Evolutionary conservation across 2,797 vertebrate species (phyloP).

Genomic region (Gouania willdenowi): DNA sequence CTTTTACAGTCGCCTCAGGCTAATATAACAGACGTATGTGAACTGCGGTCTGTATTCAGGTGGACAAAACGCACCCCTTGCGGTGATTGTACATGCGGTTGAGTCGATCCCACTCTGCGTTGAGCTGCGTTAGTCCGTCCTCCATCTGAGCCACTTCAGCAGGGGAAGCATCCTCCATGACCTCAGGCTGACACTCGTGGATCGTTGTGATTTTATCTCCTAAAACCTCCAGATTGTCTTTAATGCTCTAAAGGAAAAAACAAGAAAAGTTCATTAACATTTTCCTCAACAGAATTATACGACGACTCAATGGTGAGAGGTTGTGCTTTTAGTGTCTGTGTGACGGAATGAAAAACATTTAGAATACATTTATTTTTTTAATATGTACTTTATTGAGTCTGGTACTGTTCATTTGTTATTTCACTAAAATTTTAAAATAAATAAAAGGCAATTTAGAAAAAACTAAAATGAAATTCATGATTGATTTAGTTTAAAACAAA

Average conservation of each 20-base stretch:
- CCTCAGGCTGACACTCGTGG: conserved; percentile 88
- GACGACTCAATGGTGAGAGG: too few relatives aligned
- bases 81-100: conserved; percentile 89
- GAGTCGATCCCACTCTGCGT: conserved; percentile 90
- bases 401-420: too few relatives aligned
- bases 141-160: conserved; percentile 84
- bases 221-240: conserved; percentile 84
- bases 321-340: too few relatives aligned
- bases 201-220: conserved; percentile 83
- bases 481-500: too few relatives aligned
- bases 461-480: too few relatives aligned
- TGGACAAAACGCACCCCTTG: conserved; percentile 85
- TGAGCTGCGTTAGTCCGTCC: conserved; percentile 85
- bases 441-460: too few relatives aligned
- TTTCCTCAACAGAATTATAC: too few relatives aligned
- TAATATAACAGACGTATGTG: not conserved
- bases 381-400: too few relatives aligned
- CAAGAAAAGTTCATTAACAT: not conserved
- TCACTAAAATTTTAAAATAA: too few relatives aligned
- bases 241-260: conserved; percentile 75
- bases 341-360: too few relatives aligned
- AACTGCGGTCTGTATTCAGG: not conserved
- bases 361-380: too few relatives aligned
- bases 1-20: too few relatives aligned
- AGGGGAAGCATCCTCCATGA: conserved; percentile 82